These are phyloP conservation scores for Dipodomys ordii DNA, from an alignment of 2,113 vertebrate genomes.

Conservation along the genomic window DNA sequence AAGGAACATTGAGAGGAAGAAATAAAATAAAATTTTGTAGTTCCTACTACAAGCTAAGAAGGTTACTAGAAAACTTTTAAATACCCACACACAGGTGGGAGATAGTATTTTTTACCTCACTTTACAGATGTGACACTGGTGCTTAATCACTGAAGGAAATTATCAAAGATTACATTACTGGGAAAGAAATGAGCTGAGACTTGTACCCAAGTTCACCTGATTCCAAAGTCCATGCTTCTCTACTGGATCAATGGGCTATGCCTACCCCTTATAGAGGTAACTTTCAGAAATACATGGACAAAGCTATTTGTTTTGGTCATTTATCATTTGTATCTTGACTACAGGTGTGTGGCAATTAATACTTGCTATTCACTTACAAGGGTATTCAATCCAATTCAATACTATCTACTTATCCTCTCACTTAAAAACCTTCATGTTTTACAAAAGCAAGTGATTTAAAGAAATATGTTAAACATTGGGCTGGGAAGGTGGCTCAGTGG, in stretches of 20 bases:
- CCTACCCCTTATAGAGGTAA: not conserved
- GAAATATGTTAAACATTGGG: not conserved
- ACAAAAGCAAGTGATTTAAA: constrained; percentile 24
- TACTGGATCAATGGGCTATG: not conserved
- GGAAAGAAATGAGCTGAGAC: not conserved
- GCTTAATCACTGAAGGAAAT: constrained; percentile 2
- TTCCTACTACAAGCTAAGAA: not conserved
- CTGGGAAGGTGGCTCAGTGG: too few relatives aligned
- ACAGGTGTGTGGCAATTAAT: constrained; percentile 24
- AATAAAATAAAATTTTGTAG: not conserved
- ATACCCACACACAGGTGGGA: not conserved
- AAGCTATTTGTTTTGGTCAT: not conserved
- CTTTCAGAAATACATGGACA: not conserved
- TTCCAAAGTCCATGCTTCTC: not conserved
- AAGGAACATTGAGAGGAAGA: not conserved
- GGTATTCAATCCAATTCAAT: not conserved
- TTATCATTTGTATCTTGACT: constrained; percentile 14
- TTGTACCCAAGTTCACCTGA: not conserved
- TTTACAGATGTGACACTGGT: constrained; percentile 42
- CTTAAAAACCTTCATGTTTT: constrained; percentile 24
- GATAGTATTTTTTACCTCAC: not conserved
- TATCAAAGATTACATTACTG: not conserved
- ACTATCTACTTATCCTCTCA: not conserved
- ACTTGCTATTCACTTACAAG: not conserved
- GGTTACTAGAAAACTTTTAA: not conserved